phyloP scores from a whole-genome alignment of 2,888 invertebrate species.

The Allacma fusca region DNA sequence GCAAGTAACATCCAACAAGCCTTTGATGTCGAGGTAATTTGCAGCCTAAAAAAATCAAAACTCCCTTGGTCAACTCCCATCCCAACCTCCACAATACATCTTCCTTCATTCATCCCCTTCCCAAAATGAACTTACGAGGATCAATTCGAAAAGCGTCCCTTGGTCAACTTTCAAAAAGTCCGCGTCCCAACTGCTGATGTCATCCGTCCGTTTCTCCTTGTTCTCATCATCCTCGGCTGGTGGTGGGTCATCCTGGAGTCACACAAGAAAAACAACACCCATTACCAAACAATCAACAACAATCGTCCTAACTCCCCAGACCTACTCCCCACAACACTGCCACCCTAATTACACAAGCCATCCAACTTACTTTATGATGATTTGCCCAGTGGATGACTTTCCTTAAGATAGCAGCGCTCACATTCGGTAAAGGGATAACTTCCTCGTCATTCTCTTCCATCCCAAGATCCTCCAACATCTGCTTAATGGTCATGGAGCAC shows the following conservation, averaged over 20 bases:
- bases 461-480: constrained; percentile 87
- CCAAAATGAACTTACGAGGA: constrained; percentile 75
- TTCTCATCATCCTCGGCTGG: constrained; percentile 97
- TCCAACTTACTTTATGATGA: constrained; percentile 74
- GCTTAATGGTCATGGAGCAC: constrained; percentile 97
- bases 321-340: too few relatives aligned
- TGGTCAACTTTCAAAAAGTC: constrained; percentile 99
- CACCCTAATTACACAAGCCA: too few relatives aligned
- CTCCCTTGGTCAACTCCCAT: neutral
- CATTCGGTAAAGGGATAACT: constrained; percentile 94
- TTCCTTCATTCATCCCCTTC: neutral
- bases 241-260: constrained; percentile 81
- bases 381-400: constrained; percentile 93
- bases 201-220: constrained; percentile 97
- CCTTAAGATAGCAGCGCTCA: constrained; percentile 93
- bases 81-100: neutral
- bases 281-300: neutral
- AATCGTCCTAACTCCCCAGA: too few relatives aligned
- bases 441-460: constrained; percentile 94
- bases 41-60: constrained; percentile 73
- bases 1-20: constrained; percentile 94
- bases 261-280: constrained; percentile 11
- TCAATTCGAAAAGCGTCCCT: constrained; percentile 93
- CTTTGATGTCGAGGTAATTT: constrained; percentile 95
- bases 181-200: constrained; percentile 98